Base-by-base conservation (phyloP, 2,888 invertebrate genomes). In the Gymnosoma rotundatum region DNA sequence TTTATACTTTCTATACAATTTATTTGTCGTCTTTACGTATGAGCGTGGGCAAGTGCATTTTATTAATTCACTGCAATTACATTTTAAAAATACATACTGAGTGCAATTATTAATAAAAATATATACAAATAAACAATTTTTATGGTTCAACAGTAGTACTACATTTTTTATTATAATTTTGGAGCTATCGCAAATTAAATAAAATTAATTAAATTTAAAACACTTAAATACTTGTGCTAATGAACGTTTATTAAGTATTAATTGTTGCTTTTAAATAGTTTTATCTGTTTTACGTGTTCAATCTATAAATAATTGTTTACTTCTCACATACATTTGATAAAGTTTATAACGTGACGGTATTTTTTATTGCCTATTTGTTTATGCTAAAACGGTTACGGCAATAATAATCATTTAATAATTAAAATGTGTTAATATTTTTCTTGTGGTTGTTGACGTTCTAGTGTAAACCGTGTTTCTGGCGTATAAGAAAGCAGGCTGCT, bases 371-470 rank as follows among this genome's bases (percentile, higher is more conserved):
- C 74, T 63, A 18, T 61, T 74, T 76, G 54, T 36, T 66, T 78
- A 12, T 66, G 61, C 50, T 58, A 70, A 73, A 79, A 69, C 78
- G 73, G 69, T 66, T 69, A 74, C 63, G 74, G 64, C 70, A 69
- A 83, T 60, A 64, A 52, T 45, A 69, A 45, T 52, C 48, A 38
- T 61, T 25, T 32, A 25, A 78, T 36, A 58, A 60, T 60, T 42
- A 32, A 21, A 58, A 64, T 36, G 69, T 83, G 52, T 70, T 74
- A 70, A 74, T 74, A 63, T 52, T 58, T 42, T 50, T n/a, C 9
- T 60, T 67, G 16, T 36, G 54, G 61, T 36, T 63, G 58, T 61
- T 61, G 56, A 10, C 63, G n/a, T 76, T 64, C 48, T n/a, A 16
- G 32, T 66, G 50, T 60, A 61, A 61, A 61, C 12, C 14, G 54